A percentile compares a stretch with the other conserved stretches of the same genome.
phyloP scores from a whole-genome alignment of 2,113 vertebrate species.

The Anarrhichthys ocellatus region DNA sequence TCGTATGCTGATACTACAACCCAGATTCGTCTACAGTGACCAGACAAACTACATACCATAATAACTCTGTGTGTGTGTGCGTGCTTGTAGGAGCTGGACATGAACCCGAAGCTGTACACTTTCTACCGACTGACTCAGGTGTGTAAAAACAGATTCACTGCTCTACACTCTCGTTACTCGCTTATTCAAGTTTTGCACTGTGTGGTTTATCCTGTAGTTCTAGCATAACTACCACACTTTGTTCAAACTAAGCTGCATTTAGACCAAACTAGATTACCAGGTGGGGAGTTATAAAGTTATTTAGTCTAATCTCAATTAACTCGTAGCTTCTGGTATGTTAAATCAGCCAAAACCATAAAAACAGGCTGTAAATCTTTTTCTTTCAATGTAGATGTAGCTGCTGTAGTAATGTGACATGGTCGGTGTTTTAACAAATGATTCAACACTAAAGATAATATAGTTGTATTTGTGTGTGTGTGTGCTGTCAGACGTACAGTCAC shows the following conservation, averaged over 20 bases:
- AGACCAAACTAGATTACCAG: too few relatives aligned
- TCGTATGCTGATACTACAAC: too few relatives aligned
- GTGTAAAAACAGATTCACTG: neutral
- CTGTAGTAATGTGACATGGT: neutral
- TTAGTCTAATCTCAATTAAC: neutral
- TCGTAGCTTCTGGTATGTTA: neutral
- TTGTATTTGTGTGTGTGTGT: constrained; percentile 21
- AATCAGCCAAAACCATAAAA: neutral
- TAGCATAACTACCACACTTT: too few relatives aligned
- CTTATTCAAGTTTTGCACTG: too few relatives aligned
- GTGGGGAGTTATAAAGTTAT: neutral
- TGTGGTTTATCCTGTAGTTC: neutral
- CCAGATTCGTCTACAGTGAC: too few relatives aligned
- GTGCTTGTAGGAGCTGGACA: constrained; percentile 87
- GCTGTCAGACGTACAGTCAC: constrained; percentile 28
- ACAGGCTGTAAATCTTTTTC: neutral
- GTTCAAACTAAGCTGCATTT: neutral
- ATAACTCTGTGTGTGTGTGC: constrained; percentile 11
- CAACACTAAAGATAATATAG: neutral
- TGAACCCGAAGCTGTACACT: constrained; percentile 75
- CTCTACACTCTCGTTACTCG: neutral
- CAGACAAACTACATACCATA: too few relatives aligned
- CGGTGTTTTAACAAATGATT: neutral
- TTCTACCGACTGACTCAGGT: constrained; percentile 86
- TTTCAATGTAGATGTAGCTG: neutral